Conservation (phyloP, 2,113 vertebrate genomes). For the Aspidoscelis tigris region DNA sequence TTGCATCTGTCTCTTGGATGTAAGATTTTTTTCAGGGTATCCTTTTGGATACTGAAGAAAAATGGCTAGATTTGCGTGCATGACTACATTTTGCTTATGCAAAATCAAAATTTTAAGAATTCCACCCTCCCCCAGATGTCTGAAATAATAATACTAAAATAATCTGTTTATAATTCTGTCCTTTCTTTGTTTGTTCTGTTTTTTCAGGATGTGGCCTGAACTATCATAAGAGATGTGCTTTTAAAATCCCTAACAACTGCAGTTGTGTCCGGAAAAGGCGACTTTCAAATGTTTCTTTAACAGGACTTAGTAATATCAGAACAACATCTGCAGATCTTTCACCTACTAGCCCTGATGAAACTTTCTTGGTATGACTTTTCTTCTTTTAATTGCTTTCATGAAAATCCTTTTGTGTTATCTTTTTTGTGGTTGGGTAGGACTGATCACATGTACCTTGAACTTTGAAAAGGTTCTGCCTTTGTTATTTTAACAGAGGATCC, state of each 20-base stretch:
- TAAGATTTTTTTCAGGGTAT: too few relatives aligned
- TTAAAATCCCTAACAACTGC: slow-evolving; percentile 99
- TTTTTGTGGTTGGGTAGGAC: background rate
- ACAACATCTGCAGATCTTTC: slow-evolving; percentile 88
- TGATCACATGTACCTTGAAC: background rate
- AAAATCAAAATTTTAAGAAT: background rate
- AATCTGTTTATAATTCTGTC: background rate
- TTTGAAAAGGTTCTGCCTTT: background rate
- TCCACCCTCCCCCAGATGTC: too few relatives aligned
- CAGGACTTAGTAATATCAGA: slow-evolving; percentile 81
- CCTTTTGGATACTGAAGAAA: too few relatives aligned
- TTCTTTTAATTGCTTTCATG: slow-evolving; percentile 11
- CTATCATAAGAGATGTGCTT: slow-evolving; percentile 97
- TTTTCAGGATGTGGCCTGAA: slow-evolving; percentile 93
- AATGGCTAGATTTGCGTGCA: background rate
- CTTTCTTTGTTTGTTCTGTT: slow-evolving; percentile 39
- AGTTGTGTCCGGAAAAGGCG: slow-evolving; percentile 90
- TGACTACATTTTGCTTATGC: background rate
- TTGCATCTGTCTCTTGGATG: too few relatives aligned
- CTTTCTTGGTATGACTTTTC: slow-evolving; percentile 84
- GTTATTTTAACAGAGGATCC: background rate
- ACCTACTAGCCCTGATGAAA: slow-evolving; percentile 79
- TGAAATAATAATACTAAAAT: background rate
- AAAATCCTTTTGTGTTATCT: slow-evolving; percentile 1
- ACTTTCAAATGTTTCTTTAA: slow-evolving; percentile 92